Evolutionary conservation across 1,140 invertebrate genomes (phyloP).

Genomic region (Chrysopa pallens): DNA sequence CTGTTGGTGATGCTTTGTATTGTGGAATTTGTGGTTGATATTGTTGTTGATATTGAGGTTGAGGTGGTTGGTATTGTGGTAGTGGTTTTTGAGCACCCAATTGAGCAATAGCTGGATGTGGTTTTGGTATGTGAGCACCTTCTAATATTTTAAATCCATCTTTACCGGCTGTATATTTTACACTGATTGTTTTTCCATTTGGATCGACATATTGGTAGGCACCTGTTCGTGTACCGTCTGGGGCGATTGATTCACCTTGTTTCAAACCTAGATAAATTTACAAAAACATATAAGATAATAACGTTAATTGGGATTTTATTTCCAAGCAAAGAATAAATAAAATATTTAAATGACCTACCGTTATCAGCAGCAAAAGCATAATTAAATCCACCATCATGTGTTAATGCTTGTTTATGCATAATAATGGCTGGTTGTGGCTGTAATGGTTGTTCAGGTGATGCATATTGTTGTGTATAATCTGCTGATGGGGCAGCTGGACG

Average conservation of each 20-base stretch:
- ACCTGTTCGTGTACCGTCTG: conserved; percentile 41
- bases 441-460: background rate
- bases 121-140: conserved; percentile 24
- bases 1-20: conserved; percentile 6
- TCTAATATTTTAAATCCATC: conserved; percentile 37
- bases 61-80: conserved; percentile 7
- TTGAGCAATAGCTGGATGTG: conserved; percentile 6
- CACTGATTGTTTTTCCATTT: conserved; percentile 34
- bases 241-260: conserved; percentile 39
- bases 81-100: conserved; percentile 2
- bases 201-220: conserved; percentile 43
- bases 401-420: conserved; percentile 21
- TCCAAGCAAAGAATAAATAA: too few species aligned
- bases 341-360: too few species aligned
- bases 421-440: conserved; percentile 16
- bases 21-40: background rate
- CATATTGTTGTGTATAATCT: background rate
- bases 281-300: too few species aligned
- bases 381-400: conserved; percentile 36
- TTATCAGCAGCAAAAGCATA: conserved; percentile 46
- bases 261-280: conserved; percentile 22
- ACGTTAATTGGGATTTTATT: too few species aligned
- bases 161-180: conserved; percentile 46
- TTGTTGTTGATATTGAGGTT: conserved; percentile 2
- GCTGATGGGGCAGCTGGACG: background rate